These are phyloP conservation scores for Yasuhikotakia modesta DNA, from an alignment of 2,797 vertebrate species.

Conservation along the genomic window DNA sequence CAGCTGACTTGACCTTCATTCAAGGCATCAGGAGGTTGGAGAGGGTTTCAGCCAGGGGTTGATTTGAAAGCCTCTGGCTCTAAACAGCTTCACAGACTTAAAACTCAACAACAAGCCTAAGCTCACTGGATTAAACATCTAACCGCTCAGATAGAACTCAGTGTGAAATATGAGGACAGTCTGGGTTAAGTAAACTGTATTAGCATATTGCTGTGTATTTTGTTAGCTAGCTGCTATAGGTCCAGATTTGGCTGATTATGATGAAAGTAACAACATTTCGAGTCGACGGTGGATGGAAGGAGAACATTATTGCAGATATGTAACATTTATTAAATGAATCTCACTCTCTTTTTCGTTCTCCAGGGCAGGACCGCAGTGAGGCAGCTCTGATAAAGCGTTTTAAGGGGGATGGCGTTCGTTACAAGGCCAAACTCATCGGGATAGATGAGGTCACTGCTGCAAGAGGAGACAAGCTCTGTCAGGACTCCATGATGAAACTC, in stretches of 20 bases:
- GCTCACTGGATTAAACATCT: neutral
- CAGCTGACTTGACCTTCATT: constrained; percentile 42
- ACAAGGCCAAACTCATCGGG: constrained; percentile 98
- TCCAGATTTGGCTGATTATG: constrained; percentile 25
- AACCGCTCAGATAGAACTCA: too few species aligned
- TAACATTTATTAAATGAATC: constrained; percentile 40
- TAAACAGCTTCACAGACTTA: neutral
- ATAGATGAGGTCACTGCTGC: constrained; percentile 95
- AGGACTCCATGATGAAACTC: too few species aligned
- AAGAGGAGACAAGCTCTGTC: too few species aligned
- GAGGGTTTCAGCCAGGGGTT: neutral
- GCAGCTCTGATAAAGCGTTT: constrained; percentile 96
- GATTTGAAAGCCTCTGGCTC: constrained; percentile 5
- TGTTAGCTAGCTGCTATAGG: constrained; percentile 17
- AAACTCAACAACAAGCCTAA: neutral
- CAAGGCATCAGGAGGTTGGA: neutral
- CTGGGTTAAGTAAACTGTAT: constrained; percentile 56
- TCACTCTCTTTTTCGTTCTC: constrained; percentile 29
- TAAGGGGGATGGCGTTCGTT: constrained; percentile 96
- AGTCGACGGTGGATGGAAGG: constrained; percentile 27
- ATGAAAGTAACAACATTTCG: constrained; percentile 12
- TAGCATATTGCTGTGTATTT: constrained; percentile 22
- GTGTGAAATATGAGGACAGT: constrained; percentile 36
- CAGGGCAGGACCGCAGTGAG: constrained; percentile 98
- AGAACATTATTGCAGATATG: too few species aligned